Base-by-base conservation (phyloP, 2,888 invertebrate species). In the Stratiomys singularior region DNA sequence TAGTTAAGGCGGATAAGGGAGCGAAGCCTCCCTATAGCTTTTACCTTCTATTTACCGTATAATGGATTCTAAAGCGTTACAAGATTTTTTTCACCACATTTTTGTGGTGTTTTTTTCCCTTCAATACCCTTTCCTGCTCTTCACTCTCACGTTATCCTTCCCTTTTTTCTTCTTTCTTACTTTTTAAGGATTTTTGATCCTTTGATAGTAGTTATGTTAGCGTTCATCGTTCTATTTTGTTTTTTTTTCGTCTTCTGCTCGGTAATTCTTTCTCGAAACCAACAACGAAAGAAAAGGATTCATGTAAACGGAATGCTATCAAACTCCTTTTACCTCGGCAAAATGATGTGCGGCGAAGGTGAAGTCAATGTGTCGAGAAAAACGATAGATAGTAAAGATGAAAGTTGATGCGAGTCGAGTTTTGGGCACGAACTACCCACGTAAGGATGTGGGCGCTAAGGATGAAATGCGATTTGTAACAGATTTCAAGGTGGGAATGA, bases 321-420 rank as follows among this genome's bases (percentile, higher is more conserved):
- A 56, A 72, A n/a, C 15, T 72, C 52, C 56, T 72, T 72, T 72
- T 27, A 72, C 71, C 71, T 56, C 46, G 44, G 63, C 37, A 37
- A 37, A 37, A 37, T 37, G 5, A 37, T 37, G 37, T 60, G 60
- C 21, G 60, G 25, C 23, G 13, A 60, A 60, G 18, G 52, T 52
- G 15, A 52, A 52, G 52, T 52, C 52, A 52, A 52, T 13, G 44
- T 9, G 9, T 9, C 44, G n/a, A 9, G 9, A 37, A 64, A 15
- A n/a, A 64, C n/a, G 28, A 64, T 25, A 15, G 18, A 18, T 13
- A 52, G 15, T 18, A 13, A 52, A 18, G 15, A 52, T 52, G 18
- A n/a, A 52, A 9, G 18, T 52, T 52, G 52, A 28, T 27, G 63
- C 52, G 7, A 15, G 15, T 21, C 52, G 18, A 13, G 52, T 52